Evolutionary conservation across 1,140 invertebrate genomes (phyloP).

Genomic region (Cyrtorhinus lividipennis): DNA sequence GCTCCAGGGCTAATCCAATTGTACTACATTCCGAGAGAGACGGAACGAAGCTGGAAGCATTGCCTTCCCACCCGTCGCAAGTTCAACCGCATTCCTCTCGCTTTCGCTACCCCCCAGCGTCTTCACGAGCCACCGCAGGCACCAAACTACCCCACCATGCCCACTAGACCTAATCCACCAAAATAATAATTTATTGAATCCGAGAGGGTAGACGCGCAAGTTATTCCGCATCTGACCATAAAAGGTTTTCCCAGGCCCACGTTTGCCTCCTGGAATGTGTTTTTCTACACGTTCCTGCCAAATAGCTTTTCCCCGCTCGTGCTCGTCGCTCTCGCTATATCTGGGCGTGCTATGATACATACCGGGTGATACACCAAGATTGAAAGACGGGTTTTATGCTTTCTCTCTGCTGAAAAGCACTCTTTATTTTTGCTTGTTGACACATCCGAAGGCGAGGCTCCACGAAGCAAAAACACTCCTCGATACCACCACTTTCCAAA

Average conservation of each 20-base stretch:
- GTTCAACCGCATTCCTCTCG: neutral
- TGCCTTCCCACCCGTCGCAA: neutral
- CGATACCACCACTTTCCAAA: too few species aligned
- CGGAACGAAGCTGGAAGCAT: neutral
- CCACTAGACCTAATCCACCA: neutral
- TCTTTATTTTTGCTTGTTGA: neutral
- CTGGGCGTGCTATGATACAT: too few species aligned
- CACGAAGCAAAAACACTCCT: too few species aligned
- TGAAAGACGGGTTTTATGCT: neutral
- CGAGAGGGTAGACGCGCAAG: neutral
- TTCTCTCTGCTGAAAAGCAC: neutral
- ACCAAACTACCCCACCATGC: neutral
- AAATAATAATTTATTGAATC: constrained; percentile 10
- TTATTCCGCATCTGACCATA: constrained; percentile 1
- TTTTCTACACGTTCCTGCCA: neutral
- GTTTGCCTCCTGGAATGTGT: neutral
- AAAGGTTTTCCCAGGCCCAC: neutral
- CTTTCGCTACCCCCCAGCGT: too few species aligned
- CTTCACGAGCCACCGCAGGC: neutral
- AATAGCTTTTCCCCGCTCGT: constrained; percentile 1
- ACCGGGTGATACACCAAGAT: neutral
- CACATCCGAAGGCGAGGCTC: too few species aligned
- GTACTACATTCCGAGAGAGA: neutral
- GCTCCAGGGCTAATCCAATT: neutral
- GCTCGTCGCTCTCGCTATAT: neutral